Conservation (phyloP, 2,888 invertebrate genomes). For the Dexiosoma caninum region DNA sequence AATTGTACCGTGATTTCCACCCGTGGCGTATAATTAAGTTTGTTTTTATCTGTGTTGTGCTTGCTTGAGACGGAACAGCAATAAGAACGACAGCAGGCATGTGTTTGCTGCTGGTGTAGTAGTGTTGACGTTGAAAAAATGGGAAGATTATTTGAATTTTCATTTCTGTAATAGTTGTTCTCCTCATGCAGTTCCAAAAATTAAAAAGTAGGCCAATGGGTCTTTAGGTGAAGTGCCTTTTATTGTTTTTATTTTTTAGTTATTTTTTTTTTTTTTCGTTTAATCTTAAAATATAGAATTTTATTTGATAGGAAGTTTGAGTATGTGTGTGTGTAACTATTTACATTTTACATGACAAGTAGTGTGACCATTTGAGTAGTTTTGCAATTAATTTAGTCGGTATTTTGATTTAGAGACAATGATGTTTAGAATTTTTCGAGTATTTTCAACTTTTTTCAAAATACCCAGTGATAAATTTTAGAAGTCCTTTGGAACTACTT, state of each 20-base stretch:
- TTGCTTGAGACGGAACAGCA: conserved; percentile 9
- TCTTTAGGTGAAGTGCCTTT: conserved; percentile 69
- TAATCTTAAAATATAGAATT: conserved; percentile 46
- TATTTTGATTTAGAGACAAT: too few species aligned
- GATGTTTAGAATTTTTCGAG: too few species aligned
- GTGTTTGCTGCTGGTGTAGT: not conserved
- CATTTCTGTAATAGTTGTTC: conserved; percentile 18
- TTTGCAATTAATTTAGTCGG: too few species aligned
- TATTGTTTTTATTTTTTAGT: conserved; percentile 22
- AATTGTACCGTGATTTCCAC: too few species aligned
- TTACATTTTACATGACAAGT: too few species aligned
- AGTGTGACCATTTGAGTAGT: too few species aligned
- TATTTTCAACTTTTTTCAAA: too few species aligned
- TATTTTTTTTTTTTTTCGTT: conserved; percentile 29
- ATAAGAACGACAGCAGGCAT: not conserved
- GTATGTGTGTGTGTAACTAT: not conserved
- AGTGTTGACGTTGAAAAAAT: conserved; percentile 54
- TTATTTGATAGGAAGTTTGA: conserved; percentile 1
- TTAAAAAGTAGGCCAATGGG: conserved; percentile 74
- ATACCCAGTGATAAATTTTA: too few species aligned
- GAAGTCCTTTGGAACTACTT: too few species aligned
- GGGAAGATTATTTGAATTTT: conserved; percentile 57
- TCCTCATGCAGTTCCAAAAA: conserved; percentile 56
- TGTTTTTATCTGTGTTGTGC: conserved; percentile 15
- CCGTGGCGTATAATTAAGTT: conserved; percentile 38